Conservation (phyloP, 1,140 invertebrate genomes). For the Bathynomus jamesi region DNA sequence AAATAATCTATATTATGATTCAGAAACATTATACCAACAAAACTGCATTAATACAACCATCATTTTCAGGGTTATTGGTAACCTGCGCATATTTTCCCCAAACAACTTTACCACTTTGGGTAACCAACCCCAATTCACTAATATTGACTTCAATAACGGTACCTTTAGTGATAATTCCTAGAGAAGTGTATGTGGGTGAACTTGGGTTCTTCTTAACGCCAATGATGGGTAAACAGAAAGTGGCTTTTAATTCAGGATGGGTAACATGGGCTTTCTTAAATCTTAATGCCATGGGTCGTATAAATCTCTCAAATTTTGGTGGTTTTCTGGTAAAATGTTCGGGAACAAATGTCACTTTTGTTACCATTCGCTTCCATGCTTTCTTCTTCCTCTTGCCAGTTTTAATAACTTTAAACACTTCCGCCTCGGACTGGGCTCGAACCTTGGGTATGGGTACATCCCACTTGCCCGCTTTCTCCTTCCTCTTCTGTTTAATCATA, state of each 20-base stretch:
- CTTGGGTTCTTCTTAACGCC: constrained; percentile 99
- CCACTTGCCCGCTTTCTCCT: constrained; percentile 99
- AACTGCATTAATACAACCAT: constrained; percentile 99
- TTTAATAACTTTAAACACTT: constrained; percentile 92
- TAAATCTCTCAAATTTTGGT: constrained; percentile 98
- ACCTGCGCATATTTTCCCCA: constrained; percentile 99
- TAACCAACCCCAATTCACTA: constrained; percentile 96
- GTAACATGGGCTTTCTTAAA: constrained; percentile 98
- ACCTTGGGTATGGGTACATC: constrained; percentile 99
- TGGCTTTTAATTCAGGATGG: constrained; percentile 97
- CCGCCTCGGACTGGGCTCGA: constrained; percentile 89
- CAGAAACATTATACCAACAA: constrained; percentile 60
- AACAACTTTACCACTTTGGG: constrained; percentile 97
- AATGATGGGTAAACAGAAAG: constrained; percentile 96
- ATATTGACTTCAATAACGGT: constrained; percentile 97
- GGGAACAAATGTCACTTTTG: constrained; percentile 95
- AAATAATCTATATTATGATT: too few relatives aligned
- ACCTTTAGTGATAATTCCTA: constrained; percentile 98
- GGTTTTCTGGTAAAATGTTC: constrained; percentile 98
- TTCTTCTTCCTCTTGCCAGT: constrained; percentile 92
- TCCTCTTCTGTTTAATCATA: constrained; percentile 99
- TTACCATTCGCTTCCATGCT: constrained; percentile 99
- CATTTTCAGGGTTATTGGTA: constrained; percentile 99
- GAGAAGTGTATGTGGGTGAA: constrained; percentile 89
- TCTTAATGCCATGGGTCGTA: constrained; percentile 91